phyloP scores from a whole-genome alignment of 2,888 invertebrate genomes.

The Lissocephala sabroskyi region DNA sequence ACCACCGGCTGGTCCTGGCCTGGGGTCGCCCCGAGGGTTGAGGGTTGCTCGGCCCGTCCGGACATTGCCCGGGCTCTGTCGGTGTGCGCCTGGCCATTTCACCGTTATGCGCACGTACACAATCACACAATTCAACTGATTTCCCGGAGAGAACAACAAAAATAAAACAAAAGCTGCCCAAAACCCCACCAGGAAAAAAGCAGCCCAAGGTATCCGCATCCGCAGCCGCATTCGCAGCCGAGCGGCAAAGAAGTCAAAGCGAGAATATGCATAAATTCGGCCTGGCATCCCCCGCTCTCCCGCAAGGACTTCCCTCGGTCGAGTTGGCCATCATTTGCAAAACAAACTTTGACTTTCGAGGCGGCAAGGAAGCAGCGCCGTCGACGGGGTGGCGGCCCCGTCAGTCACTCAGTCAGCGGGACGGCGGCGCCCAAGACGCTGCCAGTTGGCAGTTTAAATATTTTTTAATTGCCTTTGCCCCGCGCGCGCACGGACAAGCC shows the following conservation, averaged over 20 bases:
- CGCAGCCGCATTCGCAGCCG: constrained; percentile 14
- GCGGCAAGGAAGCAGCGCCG: constrained; percentile 7
- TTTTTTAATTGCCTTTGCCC: constrained; percentile 68
- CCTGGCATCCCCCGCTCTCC: not conserved
- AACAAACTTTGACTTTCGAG: constrained; percentile 15
- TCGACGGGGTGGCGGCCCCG: too few species aligned
- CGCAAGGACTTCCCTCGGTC: not conserved
- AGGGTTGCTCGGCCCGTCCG: constrained; percentile 26
- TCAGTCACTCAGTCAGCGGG: constrained; percentile 18
- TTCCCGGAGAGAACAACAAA: constrained; percentile 20
- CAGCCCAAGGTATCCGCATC: constrained; percentile 5
- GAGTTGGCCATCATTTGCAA: too few species aligned
- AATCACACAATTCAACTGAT: constrained; percentile 64
- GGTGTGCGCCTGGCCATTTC: constrained; percentile 54
- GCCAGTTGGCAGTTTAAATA: constrained; percentile 62
- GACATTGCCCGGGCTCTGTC: too few species aligned
- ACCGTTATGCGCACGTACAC: constrained; percentile 68
- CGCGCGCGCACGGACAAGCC: constrained; percentile 7
- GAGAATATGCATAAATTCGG: constrained; percentile 43
- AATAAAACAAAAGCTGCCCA: constrained; percentile 22
- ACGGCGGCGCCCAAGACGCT: constrained; percentile 8
- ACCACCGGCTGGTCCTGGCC: constrained; percentile 8
- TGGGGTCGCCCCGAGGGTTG: constrained; percentile 15
- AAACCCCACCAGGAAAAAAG: not conserved
- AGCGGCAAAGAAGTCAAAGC: not conserved